phyloP scores from a whole-genome alignment of 2,113 vertebrate species.

The Rhinopomastus cyanomelas region DNA sequence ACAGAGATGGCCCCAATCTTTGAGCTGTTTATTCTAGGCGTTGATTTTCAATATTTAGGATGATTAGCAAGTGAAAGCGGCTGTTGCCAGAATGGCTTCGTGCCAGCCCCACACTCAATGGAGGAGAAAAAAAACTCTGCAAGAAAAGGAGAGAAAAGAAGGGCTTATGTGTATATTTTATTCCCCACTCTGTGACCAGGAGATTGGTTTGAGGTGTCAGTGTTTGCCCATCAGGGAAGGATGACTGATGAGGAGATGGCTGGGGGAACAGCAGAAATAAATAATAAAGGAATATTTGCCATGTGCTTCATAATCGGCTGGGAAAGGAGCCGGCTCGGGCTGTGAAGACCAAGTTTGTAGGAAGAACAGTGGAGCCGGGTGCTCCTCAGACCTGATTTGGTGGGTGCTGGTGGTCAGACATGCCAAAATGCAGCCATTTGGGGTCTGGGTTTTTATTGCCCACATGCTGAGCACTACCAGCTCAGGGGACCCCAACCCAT shows the following conservation, averaged over 20 bases:
- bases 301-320: not conserved
- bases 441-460: not conserved
- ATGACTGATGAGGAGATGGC: constrained; percentile 38
- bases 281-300: constrained; percentile 29
- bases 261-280: constrained; percentile 38
- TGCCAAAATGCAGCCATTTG: not conserved
- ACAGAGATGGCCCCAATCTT: constrained; percentile 66
- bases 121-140: constrained; percentile 47
- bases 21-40: constrained; percentile 74
- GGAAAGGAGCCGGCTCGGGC: not conserved
- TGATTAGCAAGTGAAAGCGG: constrained; percentile 83
- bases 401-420: not conserved
- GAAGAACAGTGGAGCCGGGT: not conserved
- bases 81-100: constrained; percentile 68
- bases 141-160: constrained; percentile 63
- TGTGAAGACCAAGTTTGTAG: not conserved
- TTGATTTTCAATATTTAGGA: constrained; percentile 82
- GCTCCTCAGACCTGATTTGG: not conserved
- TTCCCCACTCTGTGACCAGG: constrained; percentile 4
- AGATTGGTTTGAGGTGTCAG: constrained; percentile 64
- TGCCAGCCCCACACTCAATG: constrained; percentile 67
- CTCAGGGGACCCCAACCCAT: fast-evolving
- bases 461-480: fast-evolving
- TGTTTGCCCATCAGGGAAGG: constrained; percentile 50
- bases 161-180: constrained; percentile 60